Conservation (phyloP, 2,113 vertebrate genomes). For the Seriola aureovittata region DNA sequence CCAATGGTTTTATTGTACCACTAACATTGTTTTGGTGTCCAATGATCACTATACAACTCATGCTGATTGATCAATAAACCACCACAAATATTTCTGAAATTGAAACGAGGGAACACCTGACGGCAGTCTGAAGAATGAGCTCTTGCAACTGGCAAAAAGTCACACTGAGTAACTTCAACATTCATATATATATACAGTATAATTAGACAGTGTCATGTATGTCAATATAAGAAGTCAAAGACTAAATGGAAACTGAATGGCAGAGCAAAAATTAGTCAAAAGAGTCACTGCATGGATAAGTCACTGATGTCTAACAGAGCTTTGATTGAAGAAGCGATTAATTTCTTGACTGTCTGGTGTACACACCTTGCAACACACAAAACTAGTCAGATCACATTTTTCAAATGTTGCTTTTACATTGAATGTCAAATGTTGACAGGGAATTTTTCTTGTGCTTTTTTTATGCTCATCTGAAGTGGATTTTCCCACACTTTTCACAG, state of each 20-base stretch:
- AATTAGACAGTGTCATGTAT: neutral
- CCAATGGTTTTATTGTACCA: neutral
- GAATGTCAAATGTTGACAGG: neutral
- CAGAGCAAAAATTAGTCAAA: neutral
- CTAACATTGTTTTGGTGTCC: neutral
- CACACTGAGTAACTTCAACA: neutral
- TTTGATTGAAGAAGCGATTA: neutral
- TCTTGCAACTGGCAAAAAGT: neutral
- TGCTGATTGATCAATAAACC: neutral
- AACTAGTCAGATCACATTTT: conserved; percentile 45
- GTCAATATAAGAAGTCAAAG: neutral
- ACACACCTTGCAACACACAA: conserved; percentile 1
- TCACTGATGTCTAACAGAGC: neutral
- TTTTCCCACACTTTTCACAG: neutral
- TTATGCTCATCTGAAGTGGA: neutral
- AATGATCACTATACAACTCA: neutral
- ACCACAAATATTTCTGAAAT: neutral
- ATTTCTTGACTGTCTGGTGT: neutral
- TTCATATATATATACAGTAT: neutral
- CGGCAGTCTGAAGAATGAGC: neutral
- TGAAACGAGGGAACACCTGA: neutral
- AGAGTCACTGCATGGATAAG: neutral
- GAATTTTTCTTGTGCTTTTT: accelerated
- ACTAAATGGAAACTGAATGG: neutral
- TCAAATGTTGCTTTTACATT: neutral